Evolutionary conservation across 2,888 invertebrate genomes (phyloP).

Genomic region (Sarcophaga subvicina): DNA sequence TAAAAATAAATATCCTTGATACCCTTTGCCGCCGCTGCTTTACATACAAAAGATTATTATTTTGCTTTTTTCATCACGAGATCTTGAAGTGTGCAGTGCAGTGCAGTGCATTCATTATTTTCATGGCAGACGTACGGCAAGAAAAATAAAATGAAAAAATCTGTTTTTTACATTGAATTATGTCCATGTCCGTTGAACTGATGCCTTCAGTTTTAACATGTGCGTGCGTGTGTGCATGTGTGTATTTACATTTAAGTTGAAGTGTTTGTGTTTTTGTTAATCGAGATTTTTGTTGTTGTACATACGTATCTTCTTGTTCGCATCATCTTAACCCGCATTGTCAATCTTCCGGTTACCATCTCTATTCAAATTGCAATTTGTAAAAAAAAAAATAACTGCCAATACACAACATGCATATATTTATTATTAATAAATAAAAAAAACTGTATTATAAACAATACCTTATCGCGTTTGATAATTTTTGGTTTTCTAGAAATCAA

Average conservation of each 20-base stretch:
- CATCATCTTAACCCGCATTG: constrained; percentile 50
- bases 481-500: not conserved
- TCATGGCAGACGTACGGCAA: not conserved
- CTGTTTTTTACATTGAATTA: constrained; percentile 21
- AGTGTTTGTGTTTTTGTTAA: constrained; percentile 20
- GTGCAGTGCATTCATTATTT: constrained; percentile 13
- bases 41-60: constrained; percentile 12
- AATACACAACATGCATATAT: not conserved
- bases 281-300: constrained; percentile 16
- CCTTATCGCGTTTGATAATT: too few relatives aligned
- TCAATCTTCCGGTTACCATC: constrained; percentile 54
- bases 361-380: constrained; percentile 36
- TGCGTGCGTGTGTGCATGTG: not conserved
- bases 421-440: not conserved
- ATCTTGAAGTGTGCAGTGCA: constrained; percentile 9
- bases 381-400: not conserved
- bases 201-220: constrained; percentile 12
- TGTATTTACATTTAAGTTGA: not conserved
- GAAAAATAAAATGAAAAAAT: constrained; percentile 21
- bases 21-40: constrained; percentile 41
- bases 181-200: constrained; percentile 46
- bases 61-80: constrained; percentile 12
- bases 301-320: constrained; percentile 2
- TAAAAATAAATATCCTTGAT: constrained; percentile 66
- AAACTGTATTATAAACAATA: not conserved